Evolutionary conservation across 2,888 invertebrate species (phyloP), one percentile per base, ranked within the genome.

Genomic region (Dendrolimus houi): DNA sequence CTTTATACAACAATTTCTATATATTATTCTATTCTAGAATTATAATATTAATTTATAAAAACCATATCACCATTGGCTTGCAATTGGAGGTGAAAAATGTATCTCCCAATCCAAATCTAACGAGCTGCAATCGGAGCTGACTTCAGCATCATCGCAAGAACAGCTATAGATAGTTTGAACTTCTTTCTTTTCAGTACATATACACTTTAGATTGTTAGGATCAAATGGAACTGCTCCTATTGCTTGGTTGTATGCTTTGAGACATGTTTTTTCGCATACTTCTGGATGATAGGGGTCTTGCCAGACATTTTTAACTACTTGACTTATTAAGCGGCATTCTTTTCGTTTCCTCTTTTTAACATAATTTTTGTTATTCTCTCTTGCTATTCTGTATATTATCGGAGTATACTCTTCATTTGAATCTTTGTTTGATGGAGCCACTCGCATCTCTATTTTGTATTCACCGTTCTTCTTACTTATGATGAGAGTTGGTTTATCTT

Each of bases 31-130:
- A 29, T 29, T 29, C 29, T 29, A 29, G 29, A 14, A 1, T 29
- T 29, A 29, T 29, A 29, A 29, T 29, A 29, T 29, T 29, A 0
- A 29, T 29, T 29, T 29, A 29, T 29, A 29, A 29, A 29, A 29
- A 29, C 29, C 29, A 29, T 29, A 29, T 29, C 29, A 29, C 29
- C 8, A 2, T 8, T 47, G 8, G 9, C 52, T 61, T 55, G 71
- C 68, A 60, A 64, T 72, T 0, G 87, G 87, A 10, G 86, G 87
- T 1, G 86, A 79, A 60, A 85, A 89, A 57, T 85, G 83, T 56
- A 89, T 74, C 63, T 87, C 87, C 87, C 87, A 89, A 60, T 89
- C 83, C 1, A 85, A 64, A 58, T 83, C 84, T 52, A 85, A 67
- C 1, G 85, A 87, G 58, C 78, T 79, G 54, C 73, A 75, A n/a